Conservation (phyloP, 2,888 invertebrate genomes). For the Mimas tiliae region DNA sequence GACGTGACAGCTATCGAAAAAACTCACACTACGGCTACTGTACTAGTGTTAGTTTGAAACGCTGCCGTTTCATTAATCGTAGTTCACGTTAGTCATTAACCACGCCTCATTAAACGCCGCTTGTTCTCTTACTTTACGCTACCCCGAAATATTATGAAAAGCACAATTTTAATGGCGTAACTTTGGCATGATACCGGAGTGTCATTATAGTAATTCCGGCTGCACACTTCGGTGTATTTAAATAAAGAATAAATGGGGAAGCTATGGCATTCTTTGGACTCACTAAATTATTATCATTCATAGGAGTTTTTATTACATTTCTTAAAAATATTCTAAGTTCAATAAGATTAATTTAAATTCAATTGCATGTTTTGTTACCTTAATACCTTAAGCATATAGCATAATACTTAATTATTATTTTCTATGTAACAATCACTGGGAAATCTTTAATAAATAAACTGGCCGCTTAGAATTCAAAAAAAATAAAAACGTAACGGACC, state of each 20-base stretch:
- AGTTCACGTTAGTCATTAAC: slow-evolving; percentile 12
- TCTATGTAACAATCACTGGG: too few species aligned
- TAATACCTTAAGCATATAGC: too few species aligned
- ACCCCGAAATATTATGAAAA: slow-evolving; percentile 21
- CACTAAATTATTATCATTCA: neutral
- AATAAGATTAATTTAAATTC: too few species aligned
- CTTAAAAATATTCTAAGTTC: too few species aligned
- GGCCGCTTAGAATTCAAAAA: too few species aligned
- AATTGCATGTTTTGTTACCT: too few species aligned
- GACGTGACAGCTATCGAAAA: too few species aligned
- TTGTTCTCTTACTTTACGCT: slow-evolving; percentile 19
- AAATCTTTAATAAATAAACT: too few species aligned
- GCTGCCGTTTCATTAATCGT: neutral
- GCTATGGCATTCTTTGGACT: neutral
- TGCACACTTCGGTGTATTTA: neutral
- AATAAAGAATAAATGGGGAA: neutral
- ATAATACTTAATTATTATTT: too few species aligned
- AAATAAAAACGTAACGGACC: too few species aligned
- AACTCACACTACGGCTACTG: too few species aligned
- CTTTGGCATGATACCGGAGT: neutral
- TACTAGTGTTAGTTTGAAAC: slow-evolving; percentile 6
- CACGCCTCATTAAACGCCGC: slow-evolving; percentile 25
- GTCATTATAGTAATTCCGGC: neutral
- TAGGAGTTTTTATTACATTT: neutral
- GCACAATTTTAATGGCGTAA: slow-evolving; percentile 12